Conservation (phyloP, 2,888 invertebrate genomes). For the Camptogramma bilineatum region DNA sequence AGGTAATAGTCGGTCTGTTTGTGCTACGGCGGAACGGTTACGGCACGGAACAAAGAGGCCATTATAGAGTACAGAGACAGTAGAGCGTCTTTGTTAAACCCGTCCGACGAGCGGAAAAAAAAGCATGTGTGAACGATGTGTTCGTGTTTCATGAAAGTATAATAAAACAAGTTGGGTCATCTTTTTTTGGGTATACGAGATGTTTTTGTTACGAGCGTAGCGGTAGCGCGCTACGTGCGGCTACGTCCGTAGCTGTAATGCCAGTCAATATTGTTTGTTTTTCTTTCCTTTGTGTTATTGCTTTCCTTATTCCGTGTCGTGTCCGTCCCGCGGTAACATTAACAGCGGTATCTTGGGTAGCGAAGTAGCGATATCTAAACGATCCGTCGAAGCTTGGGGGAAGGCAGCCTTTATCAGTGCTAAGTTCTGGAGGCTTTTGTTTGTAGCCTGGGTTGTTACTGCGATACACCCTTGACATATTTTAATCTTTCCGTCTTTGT, state of each 20-base stretch:
- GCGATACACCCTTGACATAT: constrained; percentile 59
- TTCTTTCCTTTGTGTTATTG: background rate
- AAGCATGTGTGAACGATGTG: constrained; percentile 2
- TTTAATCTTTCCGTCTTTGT: constrained; percentile 73
- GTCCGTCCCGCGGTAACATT: constrained; percentile 13
- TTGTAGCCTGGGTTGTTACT: constrained; percentile 57
- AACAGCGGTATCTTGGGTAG: constrained; percentile 50
- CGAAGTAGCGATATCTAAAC: constrained; percentile 67
- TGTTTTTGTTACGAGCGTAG: constrained; percentile 7
- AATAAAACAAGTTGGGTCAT: constrained; percentile 6
- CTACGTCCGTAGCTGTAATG: background rate
- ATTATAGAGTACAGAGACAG: constrained; percentile 7
- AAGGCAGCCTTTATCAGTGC: constrained; percentile 66
- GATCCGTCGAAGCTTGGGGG: constrained; percentile 61
- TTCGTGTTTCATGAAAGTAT: background rate
- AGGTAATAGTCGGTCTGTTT: constrained; percentile 48
- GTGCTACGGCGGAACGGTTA: constrained; percentile 8
- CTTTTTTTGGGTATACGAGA: constrained; percentile 2
- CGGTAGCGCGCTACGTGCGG: background rate
- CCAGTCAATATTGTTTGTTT: background rate
- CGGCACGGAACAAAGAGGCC: constrained; percentile 12
- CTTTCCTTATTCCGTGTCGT: constrained; percentile 8
- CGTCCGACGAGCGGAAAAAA: background rate
- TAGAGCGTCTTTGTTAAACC: background rate
- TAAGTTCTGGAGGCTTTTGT: constrained; percentile 65